Base-by-base conservation (phyloP, 2,888 invertebrate species). In the Amblyjoppa fuscipennis region DNA sequence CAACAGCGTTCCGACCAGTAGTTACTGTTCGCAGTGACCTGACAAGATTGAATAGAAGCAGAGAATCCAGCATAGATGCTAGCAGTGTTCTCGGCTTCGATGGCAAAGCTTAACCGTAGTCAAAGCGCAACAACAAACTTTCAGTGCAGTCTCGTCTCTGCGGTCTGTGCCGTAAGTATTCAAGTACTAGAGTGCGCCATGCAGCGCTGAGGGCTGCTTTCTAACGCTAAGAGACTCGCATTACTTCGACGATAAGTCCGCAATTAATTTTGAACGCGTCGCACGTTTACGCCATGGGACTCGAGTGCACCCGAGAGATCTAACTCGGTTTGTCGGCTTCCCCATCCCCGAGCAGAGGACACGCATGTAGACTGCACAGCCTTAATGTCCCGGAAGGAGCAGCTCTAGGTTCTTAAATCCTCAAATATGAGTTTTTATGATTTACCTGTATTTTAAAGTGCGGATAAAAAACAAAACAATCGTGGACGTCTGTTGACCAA, bases 191-290 rank as follows among this genome's bases (percentile, higher is more conserved):
- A 59, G 59, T 41, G 13, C 41, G 25, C 38, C 25, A 41, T 59
- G 73, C 25, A 7, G 59, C 38, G 59, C 56, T 56, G 38, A 73
- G 61, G 41, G 69, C 69, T 53, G 73, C 71, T 83, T 83, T 59
- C 69, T 59, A 31, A 76, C 64, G 77, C 70, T 79, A 73, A 79
- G 74, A 87, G 79, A 66, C 76, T 78, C 59, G 59, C 83, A 70
- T 79, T 77, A 79, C 75, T 81, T 78, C 81, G 56, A 70, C 79
- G 83, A 84, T 85, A 85, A 87, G 83, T 85, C 71, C 53, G 69
- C 81, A 83, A 87, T 87, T 87, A 84, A 87, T 84, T 87, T 87
- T 82, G 74, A 82, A 79, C 76, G 81, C 82, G 41, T 61, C 79
- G 70, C 74, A 82, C 82, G 79, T 86, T 85, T 84, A 84, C 73